Evolutionary conservation across 1,140 invertebrate species (phyloP).

Genomic region (Halesus radiatus): DNA sequence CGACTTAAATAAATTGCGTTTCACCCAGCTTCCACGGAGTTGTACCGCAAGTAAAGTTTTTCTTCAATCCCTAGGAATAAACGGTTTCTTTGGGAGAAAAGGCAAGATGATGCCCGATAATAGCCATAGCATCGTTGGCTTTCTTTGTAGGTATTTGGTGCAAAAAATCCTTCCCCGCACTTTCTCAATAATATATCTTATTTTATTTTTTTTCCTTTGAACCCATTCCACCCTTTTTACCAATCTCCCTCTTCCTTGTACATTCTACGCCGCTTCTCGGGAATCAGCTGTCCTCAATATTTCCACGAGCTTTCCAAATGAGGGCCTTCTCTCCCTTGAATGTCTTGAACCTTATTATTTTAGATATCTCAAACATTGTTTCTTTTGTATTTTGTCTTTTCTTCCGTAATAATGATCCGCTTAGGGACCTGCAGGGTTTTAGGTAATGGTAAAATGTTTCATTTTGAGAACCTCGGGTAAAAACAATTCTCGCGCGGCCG

Average conservation of each 20-base stretch:
- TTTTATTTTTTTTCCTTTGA: constrained; percentile 51
- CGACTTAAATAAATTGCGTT: constrained; percentile 35
- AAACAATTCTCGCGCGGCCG: constrained; percentile 53
- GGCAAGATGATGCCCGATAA: constrained; percentile 34
- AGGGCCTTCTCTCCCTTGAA: too few species aligned
- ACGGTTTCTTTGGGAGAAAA: constrained; percentile 36
- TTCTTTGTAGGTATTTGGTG: constrained; percentile 54
- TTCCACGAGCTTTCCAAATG: background rate
- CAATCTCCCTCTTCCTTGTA: constrained; percentile 2
- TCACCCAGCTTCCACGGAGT: background rate
- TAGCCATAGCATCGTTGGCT: constrained; percentile 45
- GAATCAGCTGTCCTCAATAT: constrained; percentile 34
- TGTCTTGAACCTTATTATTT: too few species aligned
- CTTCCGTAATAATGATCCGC: too few species aligned
- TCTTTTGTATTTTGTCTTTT: too few species aligned
- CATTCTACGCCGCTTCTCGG: constrained; percentile 45
- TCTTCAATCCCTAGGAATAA: constrained; percentile 25
- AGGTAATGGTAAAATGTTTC: background rate
- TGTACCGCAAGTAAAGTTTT: constrained; percentile 30
- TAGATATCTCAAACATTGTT: too few species aligned
- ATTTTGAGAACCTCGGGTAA: constrained; percentile 12
- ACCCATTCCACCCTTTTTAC: constrained; percentile 1
- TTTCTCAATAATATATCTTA: constrained; percentile 57
- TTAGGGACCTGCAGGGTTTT: too few species aligned
- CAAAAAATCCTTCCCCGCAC: constrained; percentile 52